Base-by-base conservation (phyloP, 2,113 vertebrate species). In the Takifugu bimaculatus region DNA sequence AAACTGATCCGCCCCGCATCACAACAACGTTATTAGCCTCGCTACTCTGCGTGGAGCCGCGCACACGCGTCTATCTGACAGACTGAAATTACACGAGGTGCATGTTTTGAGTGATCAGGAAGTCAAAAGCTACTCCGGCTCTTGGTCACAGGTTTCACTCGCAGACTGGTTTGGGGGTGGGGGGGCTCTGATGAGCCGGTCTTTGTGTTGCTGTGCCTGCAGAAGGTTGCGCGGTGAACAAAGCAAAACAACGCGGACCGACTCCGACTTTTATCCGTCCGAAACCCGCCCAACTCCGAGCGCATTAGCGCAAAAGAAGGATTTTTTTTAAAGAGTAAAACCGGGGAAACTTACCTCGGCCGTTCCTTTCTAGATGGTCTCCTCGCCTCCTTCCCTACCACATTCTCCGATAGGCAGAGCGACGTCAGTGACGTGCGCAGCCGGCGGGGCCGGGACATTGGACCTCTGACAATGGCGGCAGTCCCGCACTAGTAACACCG, bases 121-220 rank as follows among this genome's bases (percentile, higher is more conserved):
- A 63, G 59, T 59, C 27, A 26, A 27, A 44, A 1, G 7, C 44
- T 39, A 2, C 35, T 10, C 0, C 5, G 10, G 39, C 49, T 48
- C 20, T 11, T 45, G 32, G 5, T 58, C 27, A 1, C 6, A 14
- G 20, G n/a, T 49, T 11, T 39, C 13, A 25, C 44, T n/a, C n/a
- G 20, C 20, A 20, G 20, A 20, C 20, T 20, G 20, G 20, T 20
- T 20, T 20, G 20, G 20, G 20, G 20, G 20, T 20, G 20, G 20
- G 20, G 20, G 59, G 28, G 26, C 54, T 63, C 67, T 44, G 15
- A 43, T 43, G 51, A 68, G 54, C 62, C 54, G 69, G 73, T 74
- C 81, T 85, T 83, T 87, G 85, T 88, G 74, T 70, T 52, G 50
- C 27, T 51, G 57, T 6, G 48, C 29, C 62, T 11, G 42, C 43